A percentile compares a stretch with the other conserved stretches of the same genome.
Conservation (phyloP, 2,113 vertebrate genomes). For the Vanacampus margaritifer region DNA sequence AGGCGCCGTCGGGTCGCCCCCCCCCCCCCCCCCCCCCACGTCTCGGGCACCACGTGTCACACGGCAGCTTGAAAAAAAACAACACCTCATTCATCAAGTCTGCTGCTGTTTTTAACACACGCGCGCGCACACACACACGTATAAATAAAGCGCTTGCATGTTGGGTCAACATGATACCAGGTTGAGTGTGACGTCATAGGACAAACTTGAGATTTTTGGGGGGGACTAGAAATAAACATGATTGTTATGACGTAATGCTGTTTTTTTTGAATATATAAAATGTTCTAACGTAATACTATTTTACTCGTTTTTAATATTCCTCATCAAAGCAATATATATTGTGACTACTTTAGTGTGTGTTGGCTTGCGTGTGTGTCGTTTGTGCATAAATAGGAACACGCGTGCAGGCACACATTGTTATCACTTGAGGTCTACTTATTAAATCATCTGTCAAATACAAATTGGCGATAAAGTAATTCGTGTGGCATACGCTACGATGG, state of each 20-base stretch:
- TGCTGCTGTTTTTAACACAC: conserved; percentile 3
- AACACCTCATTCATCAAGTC: conserved; percentile 73
- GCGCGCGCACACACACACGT: not conserved
- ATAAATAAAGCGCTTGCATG: not conserved
- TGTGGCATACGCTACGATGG: no score
- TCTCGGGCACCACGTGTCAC: conserved; percentile 59
- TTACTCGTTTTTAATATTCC: no score
- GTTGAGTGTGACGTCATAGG: not conserved
- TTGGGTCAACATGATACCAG: conserved; percentile 6
- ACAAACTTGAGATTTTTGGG: not conserved
- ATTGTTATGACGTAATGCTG: not conserved
- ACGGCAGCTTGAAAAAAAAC: conserved; percentile 49
- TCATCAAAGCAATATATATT: no score
- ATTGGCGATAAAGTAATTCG: no score
- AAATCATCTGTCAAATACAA: no score
- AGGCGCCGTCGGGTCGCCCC: conserved; percentile 66
- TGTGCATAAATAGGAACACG: no score
- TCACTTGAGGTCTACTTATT: no score
- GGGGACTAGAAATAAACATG: not conserved
- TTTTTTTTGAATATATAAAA: no score
- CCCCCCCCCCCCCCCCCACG: conserved; percentile 20
- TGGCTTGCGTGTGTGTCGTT: no score
- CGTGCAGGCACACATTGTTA: no score
- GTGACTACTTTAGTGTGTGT: no score
- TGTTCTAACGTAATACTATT: no score